phyloP scores from a whole-genome alignment of 2,888 invertebrate species.

The Ormia ochracea region DNA sequence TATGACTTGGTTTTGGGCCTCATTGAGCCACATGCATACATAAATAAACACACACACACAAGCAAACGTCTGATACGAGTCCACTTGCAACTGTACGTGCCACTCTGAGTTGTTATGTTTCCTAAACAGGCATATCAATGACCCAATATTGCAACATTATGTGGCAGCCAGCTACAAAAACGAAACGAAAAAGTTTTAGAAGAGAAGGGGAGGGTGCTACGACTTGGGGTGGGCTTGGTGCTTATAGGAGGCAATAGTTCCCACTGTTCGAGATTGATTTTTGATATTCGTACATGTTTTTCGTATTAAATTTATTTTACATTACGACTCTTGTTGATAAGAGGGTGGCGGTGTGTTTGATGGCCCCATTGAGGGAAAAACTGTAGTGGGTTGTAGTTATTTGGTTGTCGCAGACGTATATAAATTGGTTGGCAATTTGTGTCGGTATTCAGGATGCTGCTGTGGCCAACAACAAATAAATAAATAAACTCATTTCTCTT shows the following conservation, averaged over 20 bases:
- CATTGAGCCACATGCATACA: slow-evolving; percentile 46
- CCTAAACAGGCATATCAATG: slow-evolving; percentile 51
- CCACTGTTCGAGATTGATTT: slow-evolving; percentile 54
- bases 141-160: slow-evolving; percentile 57
- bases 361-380: background rate
- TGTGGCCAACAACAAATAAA: slow-evolving; percentile 61
- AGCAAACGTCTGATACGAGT: too few species aligned
- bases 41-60: too few species aligned
- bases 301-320: slow-evolving; percentile 38
- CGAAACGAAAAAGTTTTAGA: slow-evolving; percentile 24
- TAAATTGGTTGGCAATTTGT: slow-evolving; percentile 74
- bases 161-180: slow-evolving; percentile 32
- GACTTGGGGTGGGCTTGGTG: too few species aligned
- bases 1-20: slow-evolving; percentile 57
- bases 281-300: slow-evolving; percentile 46
- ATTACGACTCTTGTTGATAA: background rate
- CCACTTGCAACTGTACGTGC: background rate
- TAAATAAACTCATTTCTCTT: slow-evolving; percentile 59
- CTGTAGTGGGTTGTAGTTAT: background rate
- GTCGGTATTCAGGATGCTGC: slow-evolving; percentile 64
- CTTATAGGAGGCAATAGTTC: slow-evolving; percentile 28
- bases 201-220: slow-evolving; percentile 13
- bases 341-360: slow-evolving; percentile 1
- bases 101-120: slow-evolving; percentile 7
- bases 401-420: slow-evolving; percentile 48